Conservation (phyloP, 2,888 invertebrate species). For the Sceliomorpha sp. region DNA sequence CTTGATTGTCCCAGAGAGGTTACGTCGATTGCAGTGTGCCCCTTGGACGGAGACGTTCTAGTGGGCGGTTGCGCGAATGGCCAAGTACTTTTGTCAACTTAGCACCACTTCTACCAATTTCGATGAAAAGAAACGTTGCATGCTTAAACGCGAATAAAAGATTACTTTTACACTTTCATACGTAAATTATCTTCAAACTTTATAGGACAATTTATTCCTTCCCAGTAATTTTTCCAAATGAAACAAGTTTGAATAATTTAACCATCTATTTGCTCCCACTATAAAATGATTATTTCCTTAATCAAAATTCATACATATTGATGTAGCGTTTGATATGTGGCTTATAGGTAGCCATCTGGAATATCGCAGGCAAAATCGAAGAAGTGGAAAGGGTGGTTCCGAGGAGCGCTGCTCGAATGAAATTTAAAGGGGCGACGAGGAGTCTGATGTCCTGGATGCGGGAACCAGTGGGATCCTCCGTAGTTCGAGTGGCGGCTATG, state of each 20-base stretch:
- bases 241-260: no score
- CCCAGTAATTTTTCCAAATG: no score
- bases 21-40: slow-evolving; percentile 85
- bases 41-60: slow-evolving; percentile 85
- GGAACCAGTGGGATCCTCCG: slow-evolving; percentile 82
- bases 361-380: slow-evolving; percentile 84
- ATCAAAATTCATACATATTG: no score
- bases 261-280: no score
- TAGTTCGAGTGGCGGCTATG: slow-evolving; percentile 83
- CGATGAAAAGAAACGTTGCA: no score
- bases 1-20: slow-evolving; percentile 86
- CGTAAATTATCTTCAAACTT: no score
- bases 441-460: slow-evolving; percentile 87
- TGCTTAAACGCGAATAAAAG: no score
- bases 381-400: slow-evolving; percentile 84
- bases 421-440: slow-evolving; percentile 83
- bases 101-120: neutral
- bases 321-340: neutral
- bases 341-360: slow-evolving; percentile 85
- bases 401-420: slow-evolving; percentile 84
- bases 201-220: no score
- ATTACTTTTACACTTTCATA: no score
- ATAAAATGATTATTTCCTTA: no score
- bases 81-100: slow-evolving; percentile 64
- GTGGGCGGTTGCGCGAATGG: slow-evolving; percentile 88